Conservation (phyloP, 2,888 invertebrate species). For the Lasioglossum marginatum region DNA sequence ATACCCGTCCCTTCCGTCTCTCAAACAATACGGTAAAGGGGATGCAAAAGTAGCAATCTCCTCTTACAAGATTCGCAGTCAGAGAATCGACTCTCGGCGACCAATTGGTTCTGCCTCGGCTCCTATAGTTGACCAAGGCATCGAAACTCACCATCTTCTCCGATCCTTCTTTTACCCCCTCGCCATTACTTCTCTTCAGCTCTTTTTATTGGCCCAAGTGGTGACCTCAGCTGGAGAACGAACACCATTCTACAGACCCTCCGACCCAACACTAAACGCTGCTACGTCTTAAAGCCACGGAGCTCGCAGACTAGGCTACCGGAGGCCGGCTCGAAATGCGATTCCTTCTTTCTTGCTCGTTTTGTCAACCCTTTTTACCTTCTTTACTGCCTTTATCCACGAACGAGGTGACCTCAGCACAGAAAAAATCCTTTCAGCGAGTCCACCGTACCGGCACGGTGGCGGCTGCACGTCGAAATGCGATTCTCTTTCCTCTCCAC, state of each 20-base stretch:
- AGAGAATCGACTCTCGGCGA: neutral
- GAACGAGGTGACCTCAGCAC: neutral
- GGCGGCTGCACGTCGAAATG: neutral
- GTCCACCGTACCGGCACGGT: neutral
- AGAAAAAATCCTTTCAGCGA: neutral
- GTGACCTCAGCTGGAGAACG: conserved; percentile 1
- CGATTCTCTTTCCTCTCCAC: neutral
- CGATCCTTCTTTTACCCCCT: neutral
- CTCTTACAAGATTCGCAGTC: neutral
- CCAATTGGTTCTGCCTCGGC: neutral
- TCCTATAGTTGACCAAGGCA: neutral
- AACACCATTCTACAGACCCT: conserved; percentile 8
- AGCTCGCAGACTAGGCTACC: neutral
- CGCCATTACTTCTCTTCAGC: neutral
- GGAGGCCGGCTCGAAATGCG: neutral
- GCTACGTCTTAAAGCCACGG: neutral
- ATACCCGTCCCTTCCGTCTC: neutral
- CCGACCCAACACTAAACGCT: neutral
- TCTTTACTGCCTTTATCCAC: neutral
- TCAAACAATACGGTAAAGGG: conserved; percentile 8
- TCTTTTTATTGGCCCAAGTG: neutral
- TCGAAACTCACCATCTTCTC: neutral
- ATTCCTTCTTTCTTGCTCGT: neutral
- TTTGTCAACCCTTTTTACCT: conserved; percentile 6
- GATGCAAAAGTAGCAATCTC: conserved; percentile 8